Base-by-base conservation (phyloP, 2,888 invertebrate genomes). In the Volucella inflata region DNA sequence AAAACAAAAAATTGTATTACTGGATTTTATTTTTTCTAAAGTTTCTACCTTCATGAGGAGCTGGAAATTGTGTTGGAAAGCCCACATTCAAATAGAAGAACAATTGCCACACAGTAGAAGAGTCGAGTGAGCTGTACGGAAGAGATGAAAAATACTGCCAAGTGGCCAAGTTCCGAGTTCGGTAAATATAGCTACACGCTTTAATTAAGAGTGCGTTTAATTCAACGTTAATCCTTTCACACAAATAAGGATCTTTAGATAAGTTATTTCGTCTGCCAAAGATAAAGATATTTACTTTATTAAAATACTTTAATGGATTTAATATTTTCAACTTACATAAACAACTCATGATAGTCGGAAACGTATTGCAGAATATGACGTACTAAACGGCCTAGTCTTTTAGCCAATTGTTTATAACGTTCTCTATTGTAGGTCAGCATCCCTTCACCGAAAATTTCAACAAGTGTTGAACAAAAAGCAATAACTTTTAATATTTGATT, bases 81-180 rank as follows among this genome's bases (percentile, higher is more conserved):
- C 93, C 94, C 59, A 93, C 92, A 88, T 95, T 95, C 6, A 95
- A 90, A 88, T 94, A 94, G 88, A 94, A 94, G 90, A 94, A 95
- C 75, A 95, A 93, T 89, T 94, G 94, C 95, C 95, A 95, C n/a
- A 95, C 89, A 6, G 94, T 93, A 60, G 92, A 91, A 0, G 93
- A 89, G 10, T 95, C 94, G 38, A 95, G 93, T 59, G 93, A 92
- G 82, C 93, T 92, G 89, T 95, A 96, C 0, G 97, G 96, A 88
- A 96, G 93, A 17, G 95, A 95, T 12, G 96, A 95, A 88, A 97
- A 94, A 92, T 96, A 97, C 90, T 97, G 96, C 95, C 96, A 96
- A 2, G 96, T 95, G 9, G 96, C 96, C 82, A 96, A 93, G 89
- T 95, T 95, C 59, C 95, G 94, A 0, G 95, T 95, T 2, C 94